phyloP scores from a whole-genome alignment of 2,113 vertebrate genomes.

The Ptilonorhynchus violaceus region DNA sequence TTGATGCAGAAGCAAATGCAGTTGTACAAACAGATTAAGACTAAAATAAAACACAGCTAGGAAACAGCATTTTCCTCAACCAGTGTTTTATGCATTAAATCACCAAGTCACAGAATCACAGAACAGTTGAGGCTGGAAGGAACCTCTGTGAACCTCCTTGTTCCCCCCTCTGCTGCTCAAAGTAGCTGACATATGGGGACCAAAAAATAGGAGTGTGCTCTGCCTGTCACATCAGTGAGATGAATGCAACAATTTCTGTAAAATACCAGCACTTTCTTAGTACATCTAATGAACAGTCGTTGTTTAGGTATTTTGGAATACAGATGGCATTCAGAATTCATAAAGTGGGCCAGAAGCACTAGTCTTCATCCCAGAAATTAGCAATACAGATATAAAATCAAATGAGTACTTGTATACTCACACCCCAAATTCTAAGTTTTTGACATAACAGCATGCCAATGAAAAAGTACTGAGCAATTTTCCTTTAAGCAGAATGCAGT shows the following conservation, averaged over 20 bases:
- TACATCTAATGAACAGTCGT: background rate
- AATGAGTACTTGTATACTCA: background rate
- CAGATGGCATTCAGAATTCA: slow-evolving; percentile 1
- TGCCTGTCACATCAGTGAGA: background rate
- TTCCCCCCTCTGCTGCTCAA: background rate
- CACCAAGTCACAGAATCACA: background rate
- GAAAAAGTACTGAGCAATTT: background rate
- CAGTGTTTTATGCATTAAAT: background rate
- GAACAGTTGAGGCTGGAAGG: background rate
- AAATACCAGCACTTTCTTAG: background rate
- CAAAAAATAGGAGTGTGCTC: background rate
- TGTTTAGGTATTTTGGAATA: background rate
- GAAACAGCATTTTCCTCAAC: background rate
- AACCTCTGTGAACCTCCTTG: background rate
- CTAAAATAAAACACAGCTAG: background rate
- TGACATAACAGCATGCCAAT: background rate
- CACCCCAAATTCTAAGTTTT: background rate
- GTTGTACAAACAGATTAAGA: background rate
- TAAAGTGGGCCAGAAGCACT: background rate
- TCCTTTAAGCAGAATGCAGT: background rate
- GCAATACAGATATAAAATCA: background rate
- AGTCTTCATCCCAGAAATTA: background rate
- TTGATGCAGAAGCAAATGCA: background rate
- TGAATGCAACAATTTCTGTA: background rate
- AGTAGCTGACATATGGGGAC: background rate